Evolutionary conservation across 2,113 vertebrate species (phyloP).

Genomic region (Charina bottae): DNA sequence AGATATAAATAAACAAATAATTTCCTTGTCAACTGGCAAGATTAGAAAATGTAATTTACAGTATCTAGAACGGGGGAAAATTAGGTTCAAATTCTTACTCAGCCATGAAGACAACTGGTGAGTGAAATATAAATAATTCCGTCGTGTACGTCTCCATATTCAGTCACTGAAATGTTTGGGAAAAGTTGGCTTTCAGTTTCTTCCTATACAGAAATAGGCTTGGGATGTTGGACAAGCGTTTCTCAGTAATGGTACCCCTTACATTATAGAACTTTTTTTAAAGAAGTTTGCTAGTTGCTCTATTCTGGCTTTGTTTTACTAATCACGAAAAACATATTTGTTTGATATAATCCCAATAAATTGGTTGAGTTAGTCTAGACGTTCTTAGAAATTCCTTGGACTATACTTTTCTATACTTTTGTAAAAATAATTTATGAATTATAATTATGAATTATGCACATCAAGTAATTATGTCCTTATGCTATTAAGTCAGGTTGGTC

Average conservation of each 20-base stretch:
- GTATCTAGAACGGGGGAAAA: neutral
- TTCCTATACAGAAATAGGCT: neutral
- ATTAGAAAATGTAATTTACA: constrained; percentile 16
- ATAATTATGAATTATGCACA: neutral
- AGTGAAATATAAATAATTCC: neutral
- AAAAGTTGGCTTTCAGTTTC: neutral
- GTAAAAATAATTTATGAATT: neutral
- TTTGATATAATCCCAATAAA: no score
- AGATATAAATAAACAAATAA: neutral
- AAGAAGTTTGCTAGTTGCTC: no score
- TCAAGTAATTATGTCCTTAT: neutral
- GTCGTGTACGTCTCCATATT: neutral
- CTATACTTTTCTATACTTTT: neutral
- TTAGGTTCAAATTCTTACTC: neutral
- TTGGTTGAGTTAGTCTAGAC: no score
- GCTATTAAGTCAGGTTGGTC: neutral
- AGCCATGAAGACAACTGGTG: neutral
- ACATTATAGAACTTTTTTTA: neutral
- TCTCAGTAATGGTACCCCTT: neutral
- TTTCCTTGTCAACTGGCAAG: neutral
- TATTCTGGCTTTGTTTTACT: neutral
- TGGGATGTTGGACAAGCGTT: neutral
- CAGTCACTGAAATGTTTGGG: neutral
- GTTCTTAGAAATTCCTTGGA: neutral
- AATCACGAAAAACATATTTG: no score